A percentile compares a stretch with the other conserved stretches of the same genome.
Evolutionary conservation across 1,140 invertebrate genomes (phyloP).

Genomic region (Pissodes strobi): DNA sequence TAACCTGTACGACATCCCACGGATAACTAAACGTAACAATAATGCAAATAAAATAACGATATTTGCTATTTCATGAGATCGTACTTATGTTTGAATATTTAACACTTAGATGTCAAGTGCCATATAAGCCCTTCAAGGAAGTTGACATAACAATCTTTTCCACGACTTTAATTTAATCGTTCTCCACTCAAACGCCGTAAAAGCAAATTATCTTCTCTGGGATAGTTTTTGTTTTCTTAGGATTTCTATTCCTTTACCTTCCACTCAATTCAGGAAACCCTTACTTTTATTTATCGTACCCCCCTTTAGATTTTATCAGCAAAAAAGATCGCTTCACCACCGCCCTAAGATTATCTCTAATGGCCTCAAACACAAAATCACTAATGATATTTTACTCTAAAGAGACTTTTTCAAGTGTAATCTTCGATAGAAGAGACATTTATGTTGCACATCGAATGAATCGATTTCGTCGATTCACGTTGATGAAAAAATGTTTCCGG

Average conservation of each 20-base stretch:
- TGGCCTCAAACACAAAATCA: not conserved
- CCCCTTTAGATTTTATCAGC: slow-evolving; percentile 3
- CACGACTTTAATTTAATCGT: slow-evolving; percentile 13
- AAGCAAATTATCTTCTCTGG: slow-evolving; percentile 12
- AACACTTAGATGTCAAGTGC: not conserved
- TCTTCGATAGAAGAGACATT: too few species aligned
- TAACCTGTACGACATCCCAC: not conserved
- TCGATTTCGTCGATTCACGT: too few species aligned
- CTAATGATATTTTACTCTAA: slow-evolving; percentile 5
- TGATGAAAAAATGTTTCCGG: too few species aligned
- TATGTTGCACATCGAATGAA: too few species aligned
- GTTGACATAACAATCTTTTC: slow-evolving; percentile 7
- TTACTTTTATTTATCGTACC: slow-evolving; percentile 9
- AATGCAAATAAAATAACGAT: not conserved
- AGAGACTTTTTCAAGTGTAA: too few species aligned
- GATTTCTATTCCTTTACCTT: not conserved
- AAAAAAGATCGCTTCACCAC: not conserved
- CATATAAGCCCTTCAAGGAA: not conserved
- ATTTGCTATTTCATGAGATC: too few species aligned
- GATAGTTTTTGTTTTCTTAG: slow-evolving; percentile 6
- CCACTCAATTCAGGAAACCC: slow-evolving; percentile 9
- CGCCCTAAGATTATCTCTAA: not conserved
- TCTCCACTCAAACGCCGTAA: not conserved
- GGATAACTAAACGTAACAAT: not conserved
- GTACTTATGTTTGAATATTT: too few species aligned